Percentiles rank a stretch among this genome's conserved stretches.
phyloP scores from a whole-genome alignment of 2,888 invertebrate species.

The Trileptium ribeirensis region DNA sequence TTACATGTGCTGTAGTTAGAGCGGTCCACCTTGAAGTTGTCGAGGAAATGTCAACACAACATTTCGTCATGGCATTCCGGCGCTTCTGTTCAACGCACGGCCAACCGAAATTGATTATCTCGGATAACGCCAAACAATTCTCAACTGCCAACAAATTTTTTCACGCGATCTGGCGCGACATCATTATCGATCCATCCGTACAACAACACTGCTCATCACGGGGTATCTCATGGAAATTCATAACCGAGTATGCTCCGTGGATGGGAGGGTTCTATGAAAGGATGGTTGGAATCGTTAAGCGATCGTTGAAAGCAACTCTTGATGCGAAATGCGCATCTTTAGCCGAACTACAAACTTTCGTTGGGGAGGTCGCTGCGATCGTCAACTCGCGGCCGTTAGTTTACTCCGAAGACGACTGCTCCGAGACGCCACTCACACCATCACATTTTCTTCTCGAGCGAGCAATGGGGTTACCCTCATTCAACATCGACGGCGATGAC shows the following conservation, averaged over 20 bases:
- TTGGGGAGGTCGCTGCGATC: neutral
- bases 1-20: constrained; percentile 18
- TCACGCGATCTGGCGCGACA: constrained; percentile 35
- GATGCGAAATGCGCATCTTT: neutral
- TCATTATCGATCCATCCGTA: neutral
- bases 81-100: constrained; percentile 43
- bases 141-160: neutral
- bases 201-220: neutral
- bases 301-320: neutral
- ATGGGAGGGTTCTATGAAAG: neutral
- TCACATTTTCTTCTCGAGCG: neutral
- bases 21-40: constrained; percentile 20
- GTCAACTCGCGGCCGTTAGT: constrained; percentile 10
- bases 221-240: neutral
- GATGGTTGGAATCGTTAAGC: neutral
- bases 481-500: no score
- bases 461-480: neutral
- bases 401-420: neutral
- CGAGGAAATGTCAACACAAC: constrained; percentile 41
- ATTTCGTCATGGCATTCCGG: constrained; percentile 45
- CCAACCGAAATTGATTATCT: constrained; percentile 44
- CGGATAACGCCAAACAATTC: constrained; percentile 53
- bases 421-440: neutral
- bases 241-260: neutral
- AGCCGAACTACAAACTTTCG: constrained; percentile 2